Conservation (phyloP, 2,797 vertebrate species). For the Pygocentrus nattereri region DNA sequence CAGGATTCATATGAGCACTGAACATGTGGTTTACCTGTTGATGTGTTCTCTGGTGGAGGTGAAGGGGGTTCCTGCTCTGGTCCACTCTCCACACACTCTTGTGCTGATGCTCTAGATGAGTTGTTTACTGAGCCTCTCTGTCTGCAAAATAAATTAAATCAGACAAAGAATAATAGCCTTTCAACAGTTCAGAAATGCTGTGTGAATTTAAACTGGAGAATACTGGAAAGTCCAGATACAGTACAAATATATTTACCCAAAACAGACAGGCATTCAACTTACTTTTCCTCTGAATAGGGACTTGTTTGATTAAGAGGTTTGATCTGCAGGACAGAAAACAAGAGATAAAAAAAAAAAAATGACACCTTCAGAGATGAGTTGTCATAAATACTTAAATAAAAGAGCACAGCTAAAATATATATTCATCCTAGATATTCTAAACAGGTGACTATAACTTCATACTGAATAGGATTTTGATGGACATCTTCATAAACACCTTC, state of each 20-base stretch:
- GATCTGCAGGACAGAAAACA: conserved; percentile 77
- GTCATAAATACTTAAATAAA: neutral
- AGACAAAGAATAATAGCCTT: neutral
- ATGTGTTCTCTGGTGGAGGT: conserved; percentile 22
- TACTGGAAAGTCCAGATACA: neutral
- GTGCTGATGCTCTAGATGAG: conserved; percentile 36
- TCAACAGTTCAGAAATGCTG: neutral
- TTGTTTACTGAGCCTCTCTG: conserved; percentile 20
- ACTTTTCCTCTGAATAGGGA: conserved; percentile 87
- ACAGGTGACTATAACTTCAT: neutral
- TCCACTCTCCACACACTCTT: conserved; percentile 14
- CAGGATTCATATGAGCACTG: neutral
- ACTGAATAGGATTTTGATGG: neutral
- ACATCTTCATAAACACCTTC: conserved; percentile 79
- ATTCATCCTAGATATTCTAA: too few relatives aligned
- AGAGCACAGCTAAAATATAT: too few relatives aligned
- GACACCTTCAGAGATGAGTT: neutral
- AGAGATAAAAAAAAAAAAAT: neutral
- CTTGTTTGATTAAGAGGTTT: conserved; percentile 83
- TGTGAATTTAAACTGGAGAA: neutral
- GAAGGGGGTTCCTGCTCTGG: conserved; percentile 10
- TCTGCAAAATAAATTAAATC: conserved; percentile 48
- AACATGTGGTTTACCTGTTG: conserved; percentile 40
- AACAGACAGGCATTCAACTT: conserved; percentile 58
- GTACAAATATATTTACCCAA: neutral